Base-by-base conservation (phyloP, 2,888 invertebrate genomes). In the Alsophila aescularia region DNA sequence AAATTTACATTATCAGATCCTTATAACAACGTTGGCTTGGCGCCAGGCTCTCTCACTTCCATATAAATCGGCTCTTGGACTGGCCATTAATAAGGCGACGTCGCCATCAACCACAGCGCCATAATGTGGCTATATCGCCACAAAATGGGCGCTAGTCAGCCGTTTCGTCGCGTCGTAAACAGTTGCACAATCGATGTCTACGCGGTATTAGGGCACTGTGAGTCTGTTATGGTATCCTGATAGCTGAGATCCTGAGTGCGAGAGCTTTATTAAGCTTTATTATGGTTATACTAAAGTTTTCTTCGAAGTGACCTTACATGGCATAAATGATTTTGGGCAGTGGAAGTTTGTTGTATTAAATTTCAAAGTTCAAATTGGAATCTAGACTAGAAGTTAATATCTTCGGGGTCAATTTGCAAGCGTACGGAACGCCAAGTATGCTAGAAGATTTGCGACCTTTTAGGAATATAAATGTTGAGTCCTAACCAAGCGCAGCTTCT, bases 171-270 rank as follows among this genome's bases (percentile, higher is more conserved):
- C 58, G 32, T 52, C 54, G 57, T 58, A 56, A 58, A 59, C 55
- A 36, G 27, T 66, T 66, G 60, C 59, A 59, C 49, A 64, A 67
- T 42, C 56, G 43, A 59, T 58, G 58, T 55, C 50, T 51, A 47
- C 39, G 49, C 52, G 35, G 10, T 48, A 50, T 51, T 31, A 47
- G 50, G 41, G 43, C 39, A 60, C 61, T 60, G 36, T 64, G 64
- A 64, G 54, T 68, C 66, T 63, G 49, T 60, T 54, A 58, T 60
- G 60, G 41, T 60, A 47, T 41, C 57, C 57, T 64, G 52, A 58
- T 45, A 40, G 15, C 27, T 44, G 9, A 39, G 27, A 29, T 29
- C 27, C 4, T 42, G 13, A 13, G 24, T 2, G 5, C 1, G 2
- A 18, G 29, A 31, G n/a, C 14, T 27, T 27, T n/a, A n/a, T 13